Conservation (phyloP, 2,113 vertebrate species). For the Campylomormyrus tamandua region DNA sequence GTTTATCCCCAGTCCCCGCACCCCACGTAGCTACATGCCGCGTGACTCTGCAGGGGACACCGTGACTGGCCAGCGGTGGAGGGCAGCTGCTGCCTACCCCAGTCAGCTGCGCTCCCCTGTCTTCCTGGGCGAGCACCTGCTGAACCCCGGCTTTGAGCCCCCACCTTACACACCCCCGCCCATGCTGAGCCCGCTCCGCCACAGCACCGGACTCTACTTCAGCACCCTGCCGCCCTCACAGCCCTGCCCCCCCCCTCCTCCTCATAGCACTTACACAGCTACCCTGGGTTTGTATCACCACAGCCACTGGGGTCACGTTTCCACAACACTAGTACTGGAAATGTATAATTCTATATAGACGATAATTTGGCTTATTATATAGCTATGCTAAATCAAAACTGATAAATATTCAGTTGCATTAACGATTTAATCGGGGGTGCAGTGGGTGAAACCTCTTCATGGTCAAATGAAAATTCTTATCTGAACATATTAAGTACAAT, state of each 20-base stretch:
- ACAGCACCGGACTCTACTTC: constrained; percentile 63
- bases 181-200: constrained; percentile 64
- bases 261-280: constrained; percentile 30
- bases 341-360: neutral
- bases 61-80: neutral
- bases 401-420: neutral
- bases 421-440: neutral
- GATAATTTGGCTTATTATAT: neutral
- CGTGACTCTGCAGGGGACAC: neutral
- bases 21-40: neutral
- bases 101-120: constrained; percentile 55
- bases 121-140: constrained; percentile 51
- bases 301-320: neutral
- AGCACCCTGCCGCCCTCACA: constrained; percentile 42
- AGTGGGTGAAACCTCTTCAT: neutral
- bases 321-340: neutral
- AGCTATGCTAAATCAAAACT: neutral
- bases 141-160: constrained; percentile 47
- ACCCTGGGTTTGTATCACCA: constrained; percentile 41
- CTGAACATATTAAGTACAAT: neutral
- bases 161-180: constrained; percentile 63
- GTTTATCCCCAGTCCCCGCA: constrained; percentile 36
- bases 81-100: constrained; percentile 31
- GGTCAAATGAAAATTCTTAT: neutral
- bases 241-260: neutral